Conservation (phyloP, 2,888 invertebrate genomes). For the Spatulosminthurus flaviceps region DNA sequence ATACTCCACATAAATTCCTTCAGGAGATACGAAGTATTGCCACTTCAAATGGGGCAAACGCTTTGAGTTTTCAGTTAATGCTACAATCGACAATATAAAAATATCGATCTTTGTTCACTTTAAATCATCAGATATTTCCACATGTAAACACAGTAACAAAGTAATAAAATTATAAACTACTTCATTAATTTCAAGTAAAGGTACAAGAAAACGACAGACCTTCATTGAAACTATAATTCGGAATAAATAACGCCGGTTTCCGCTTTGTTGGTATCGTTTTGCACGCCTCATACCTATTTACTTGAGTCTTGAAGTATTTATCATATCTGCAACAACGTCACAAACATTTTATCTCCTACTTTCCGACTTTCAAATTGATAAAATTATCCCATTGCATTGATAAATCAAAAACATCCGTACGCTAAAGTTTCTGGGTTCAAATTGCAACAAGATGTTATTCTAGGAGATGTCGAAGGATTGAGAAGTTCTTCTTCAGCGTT, state of each 20-base stretch:
- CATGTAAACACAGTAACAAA: too few species aligned
- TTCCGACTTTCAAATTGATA: too few species aligned
- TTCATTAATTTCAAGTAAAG: too few species aligned
- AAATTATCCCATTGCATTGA: not conserved
- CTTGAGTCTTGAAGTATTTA: slow-evolving; percentile 46
- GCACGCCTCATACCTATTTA: slow-evolving; percentile 47
- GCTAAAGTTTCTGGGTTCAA: slow-evolving; percentile 39
- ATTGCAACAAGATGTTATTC: slow-evolving; percentile 49
- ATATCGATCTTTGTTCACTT: not conserved
- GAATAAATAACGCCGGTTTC: slow-evolving; percentile 45
- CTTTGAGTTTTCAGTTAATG: slow-evolving; percentile 67
- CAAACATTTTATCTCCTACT: not conserved
- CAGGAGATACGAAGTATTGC: slow-evolving; percentile 69
- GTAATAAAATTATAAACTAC: too few species aligned
- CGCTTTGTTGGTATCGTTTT: slow-evolving; percentile 48
- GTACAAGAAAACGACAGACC: too few species aligned
- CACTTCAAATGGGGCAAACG: slow-evolving; percentile 68
- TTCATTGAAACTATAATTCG: slow-evolving; percentile 41
- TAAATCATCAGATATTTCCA: too few species aligned
- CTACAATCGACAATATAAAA: slow-evolving; percentile 65
- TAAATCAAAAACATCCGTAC: slow-evolving; percentile 50
- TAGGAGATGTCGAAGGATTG: not conserved
- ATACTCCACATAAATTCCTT: slow-evolving; percentile 68
- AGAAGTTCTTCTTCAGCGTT: slow-evolving; percentile 32
- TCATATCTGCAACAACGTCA: slow-evolving; percentile 43